Conservation (phyloP, 2,797 vertebrate genomes). For the Menidia menidia region DNA sequence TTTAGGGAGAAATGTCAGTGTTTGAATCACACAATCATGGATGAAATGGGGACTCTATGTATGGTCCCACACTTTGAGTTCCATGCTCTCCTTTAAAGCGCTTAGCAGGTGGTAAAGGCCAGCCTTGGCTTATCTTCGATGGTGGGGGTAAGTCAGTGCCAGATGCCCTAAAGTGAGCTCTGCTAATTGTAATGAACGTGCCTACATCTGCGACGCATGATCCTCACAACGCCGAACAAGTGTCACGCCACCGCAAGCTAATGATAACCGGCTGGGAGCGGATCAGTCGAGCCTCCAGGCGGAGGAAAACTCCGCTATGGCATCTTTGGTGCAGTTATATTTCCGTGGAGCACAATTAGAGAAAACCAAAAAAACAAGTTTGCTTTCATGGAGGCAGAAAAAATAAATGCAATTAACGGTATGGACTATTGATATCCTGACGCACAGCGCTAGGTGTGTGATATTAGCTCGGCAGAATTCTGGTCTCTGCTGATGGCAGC, state of each 20-base stretch:
- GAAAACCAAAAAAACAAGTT: constrained; percentile 14
- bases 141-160: constrained; percentile 25
- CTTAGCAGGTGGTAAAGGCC: constrained; percentile 31
- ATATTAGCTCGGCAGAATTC: neutral
- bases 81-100: constrained; percentile 22
- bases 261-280: constrained; percentile 56
- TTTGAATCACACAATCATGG: constrained; percentile 22
- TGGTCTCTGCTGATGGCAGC: neutral
- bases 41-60: constrained; percentile 5
- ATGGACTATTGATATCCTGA: constrained; percentile 3
- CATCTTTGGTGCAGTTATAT: constrained; percentile 5
- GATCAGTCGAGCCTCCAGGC: constrained; percentile 48
- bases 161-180: constrained; percentile 33
- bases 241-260: constrained; percentile 62
- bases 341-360: constrained; percentile 19
- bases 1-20: constrained; percentile 19
- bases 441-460: neutral
- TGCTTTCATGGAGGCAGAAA: constrained; percentile 3
- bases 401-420: constrained; percentile 1
- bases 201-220: constrained; percentile 55
- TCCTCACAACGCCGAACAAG: constrained; percentile 71
- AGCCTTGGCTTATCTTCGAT: constrained; percentile 37
- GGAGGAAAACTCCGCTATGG: constrained; percentile 25
- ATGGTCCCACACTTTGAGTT: constrained; percentile 13
- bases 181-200: constrained; percentile 26